Conservation (phyloP, 2,888 invertebrate species). For the Imbricaverruca yamaguchii region DNA sequence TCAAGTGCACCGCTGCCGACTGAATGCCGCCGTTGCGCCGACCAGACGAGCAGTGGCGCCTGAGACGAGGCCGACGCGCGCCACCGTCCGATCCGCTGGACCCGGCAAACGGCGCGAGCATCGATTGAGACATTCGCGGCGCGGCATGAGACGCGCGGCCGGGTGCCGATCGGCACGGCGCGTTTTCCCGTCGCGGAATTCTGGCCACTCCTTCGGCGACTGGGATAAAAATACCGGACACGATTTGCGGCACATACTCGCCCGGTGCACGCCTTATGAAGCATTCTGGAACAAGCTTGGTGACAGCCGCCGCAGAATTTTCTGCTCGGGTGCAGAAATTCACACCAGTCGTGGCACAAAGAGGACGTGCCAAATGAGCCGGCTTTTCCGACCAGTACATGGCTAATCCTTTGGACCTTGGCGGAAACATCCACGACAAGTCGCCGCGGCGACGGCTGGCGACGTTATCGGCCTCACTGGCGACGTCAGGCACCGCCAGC, state of each 20-base stretch:
- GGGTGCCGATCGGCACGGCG: background rate
- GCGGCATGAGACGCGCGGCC: background rate
- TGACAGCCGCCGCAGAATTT: background rate
- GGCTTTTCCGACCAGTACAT: background rate
- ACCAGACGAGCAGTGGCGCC: background rate
- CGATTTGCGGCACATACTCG: background rate
- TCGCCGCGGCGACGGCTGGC: no score
- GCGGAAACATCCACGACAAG: background rate
- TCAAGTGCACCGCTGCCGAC: no score
- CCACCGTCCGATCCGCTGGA: background rate
- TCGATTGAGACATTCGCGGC: background rate
- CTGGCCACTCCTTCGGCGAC: background rate
- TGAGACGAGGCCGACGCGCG: background rate
- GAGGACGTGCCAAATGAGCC: background rate
- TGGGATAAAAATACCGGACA: background rate
- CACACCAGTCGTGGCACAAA: slow-evolving; percentile 3
- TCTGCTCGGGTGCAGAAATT: slow-evolving; percentile 15
- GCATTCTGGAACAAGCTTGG: background rate
- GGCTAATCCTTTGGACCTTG: background rate
- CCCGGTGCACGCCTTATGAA: background rate
- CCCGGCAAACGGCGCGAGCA: background rate
- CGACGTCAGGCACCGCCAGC: no score
- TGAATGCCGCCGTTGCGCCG: no score
- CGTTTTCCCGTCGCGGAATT: background rate
- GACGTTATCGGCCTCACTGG: no score